Conservation (phyloP, 2,797 vertebrate genomes). For the Megaceryle alcyon region DNA sequence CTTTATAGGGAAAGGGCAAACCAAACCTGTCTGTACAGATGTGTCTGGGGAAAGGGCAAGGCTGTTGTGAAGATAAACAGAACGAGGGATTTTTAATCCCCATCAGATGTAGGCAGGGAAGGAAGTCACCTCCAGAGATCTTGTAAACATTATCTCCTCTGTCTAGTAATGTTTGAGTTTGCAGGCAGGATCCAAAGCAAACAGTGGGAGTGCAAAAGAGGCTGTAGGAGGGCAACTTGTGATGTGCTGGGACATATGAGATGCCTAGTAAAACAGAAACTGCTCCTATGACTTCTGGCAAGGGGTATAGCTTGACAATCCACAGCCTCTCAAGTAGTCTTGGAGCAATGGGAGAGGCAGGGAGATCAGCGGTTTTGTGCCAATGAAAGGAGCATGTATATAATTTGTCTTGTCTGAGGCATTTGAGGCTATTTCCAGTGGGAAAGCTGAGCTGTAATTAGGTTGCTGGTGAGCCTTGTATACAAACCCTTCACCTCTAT, state of each 20-base stretch:
- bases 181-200: constrained; percentile 27
- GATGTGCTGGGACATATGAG: not conserved
- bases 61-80: not conserved
- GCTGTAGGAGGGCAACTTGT: not conserved
- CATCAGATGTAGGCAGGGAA: constrained; percentile 3
- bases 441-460: constrained; percentile 57
- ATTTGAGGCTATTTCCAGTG: constrained; percentile 7
- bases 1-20: not conserved
- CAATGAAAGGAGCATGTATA: not conserved
- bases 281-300: constrained; percentile 22
- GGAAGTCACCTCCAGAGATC: constrained; percentile 2
- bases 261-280: constrained; percentile 22
- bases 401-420: constrained; percentile 31
- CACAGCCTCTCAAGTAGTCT: not conserved
- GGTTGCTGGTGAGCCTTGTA: not conserved
- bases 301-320: not conserved
- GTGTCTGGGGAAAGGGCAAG: not conserved
- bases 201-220: not conserved
- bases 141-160: constrained; percentile 10
- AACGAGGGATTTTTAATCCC: not conserved
- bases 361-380: not conserved
- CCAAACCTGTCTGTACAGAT: not conserved
- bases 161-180: constrained; percentile 7
- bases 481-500: constrained; percentile 6
- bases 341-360: not conserved